Conservation (phyloP, 2,113 vertebrate species). For the Climacteris rufus region DNA sequence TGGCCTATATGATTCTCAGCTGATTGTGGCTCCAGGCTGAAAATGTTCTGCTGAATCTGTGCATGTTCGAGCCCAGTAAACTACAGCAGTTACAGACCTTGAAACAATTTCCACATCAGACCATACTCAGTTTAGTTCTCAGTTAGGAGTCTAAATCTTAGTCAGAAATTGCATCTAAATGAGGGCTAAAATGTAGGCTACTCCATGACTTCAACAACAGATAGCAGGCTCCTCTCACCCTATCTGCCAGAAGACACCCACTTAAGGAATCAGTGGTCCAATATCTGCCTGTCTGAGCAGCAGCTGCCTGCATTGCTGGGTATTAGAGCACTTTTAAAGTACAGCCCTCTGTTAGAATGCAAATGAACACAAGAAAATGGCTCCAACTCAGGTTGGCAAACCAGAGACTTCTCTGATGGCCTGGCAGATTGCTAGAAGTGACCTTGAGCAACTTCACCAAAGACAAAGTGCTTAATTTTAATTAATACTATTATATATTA, state of each 20-base stretch:
- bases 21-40: neutral
- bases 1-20: neutral
- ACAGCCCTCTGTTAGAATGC: neutral
- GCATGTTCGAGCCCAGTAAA: neutral
- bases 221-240: neutral
- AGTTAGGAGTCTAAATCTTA: neutral
- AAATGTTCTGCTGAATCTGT: neutral
- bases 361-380: neutral
- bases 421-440: neutral
- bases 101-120: neutral
- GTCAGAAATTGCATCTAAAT: neutral
- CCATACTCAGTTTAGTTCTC: neutral
- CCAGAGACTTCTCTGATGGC: neutral
- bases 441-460: neutral
- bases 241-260: neutral
- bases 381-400: neutral
- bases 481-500: no score
- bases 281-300: neutral
- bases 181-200: neutral
- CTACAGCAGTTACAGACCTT: neutral
- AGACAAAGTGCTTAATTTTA: neutral
- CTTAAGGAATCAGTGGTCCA: neutral
- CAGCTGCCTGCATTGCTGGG: neutral
- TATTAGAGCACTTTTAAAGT: neutral
- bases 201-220: rapidly evolving